A percentile compares a stretch with the other conserved stretches of the same genome.
phyloP scores from a whole-genome alignment of 2,888 invertebrate genomes.

The Acanthoscelides obtectus region DNA sequence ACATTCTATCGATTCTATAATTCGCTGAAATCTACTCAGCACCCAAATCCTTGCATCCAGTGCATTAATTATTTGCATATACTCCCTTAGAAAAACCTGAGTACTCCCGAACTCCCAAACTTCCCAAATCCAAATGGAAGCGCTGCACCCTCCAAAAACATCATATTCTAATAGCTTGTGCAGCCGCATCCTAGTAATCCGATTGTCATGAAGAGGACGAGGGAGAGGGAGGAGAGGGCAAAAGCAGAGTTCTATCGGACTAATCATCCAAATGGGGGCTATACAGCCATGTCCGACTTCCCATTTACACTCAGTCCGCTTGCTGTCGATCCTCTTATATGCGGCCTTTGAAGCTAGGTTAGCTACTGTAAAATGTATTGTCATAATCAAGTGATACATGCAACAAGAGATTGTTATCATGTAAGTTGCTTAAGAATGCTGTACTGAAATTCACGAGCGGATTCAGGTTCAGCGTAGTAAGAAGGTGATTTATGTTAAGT shows the following conservation, averaged over 20 bases:
- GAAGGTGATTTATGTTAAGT: too few species aligned
- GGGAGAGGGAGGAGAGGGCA: too few species aligned
- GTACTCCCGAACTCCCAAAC: background rate
- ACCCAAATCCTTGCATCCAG: background rate
- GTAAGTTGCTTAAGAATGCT: too few species aligned
- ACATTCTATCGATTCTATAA: background rate
- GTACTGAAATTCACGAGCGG: too few species aligned
- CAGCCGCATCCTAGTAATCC: background rate
- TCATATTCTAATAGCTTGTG: background rate
- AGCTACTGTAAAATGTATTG: background rate
- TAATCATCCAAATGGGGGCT: background rate
- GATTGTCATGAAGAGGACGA: background rate
- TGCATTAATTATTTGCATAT: background rate
- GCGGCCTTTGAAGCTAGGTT: background rate
- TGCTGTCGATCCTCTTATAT: background rate
- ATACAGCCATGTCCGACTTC: background rate
- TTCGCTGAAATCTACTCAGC: background rate
- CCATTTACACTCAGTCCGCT: background rate
- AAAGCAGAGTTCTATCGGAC: background rate
- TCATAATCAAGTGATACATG: background rate
- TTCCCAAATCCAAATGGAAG: background rate
- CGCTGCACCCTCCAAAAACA: background rate
- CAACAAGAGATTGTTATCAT: too few species aligned
- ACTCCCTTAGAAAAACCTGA: background rate
- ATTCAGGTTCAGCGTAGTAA: too few species aligned